Conservation (phyloP, 2,113 vertebrate species). For the Tylochromis polylepis region DNA sequence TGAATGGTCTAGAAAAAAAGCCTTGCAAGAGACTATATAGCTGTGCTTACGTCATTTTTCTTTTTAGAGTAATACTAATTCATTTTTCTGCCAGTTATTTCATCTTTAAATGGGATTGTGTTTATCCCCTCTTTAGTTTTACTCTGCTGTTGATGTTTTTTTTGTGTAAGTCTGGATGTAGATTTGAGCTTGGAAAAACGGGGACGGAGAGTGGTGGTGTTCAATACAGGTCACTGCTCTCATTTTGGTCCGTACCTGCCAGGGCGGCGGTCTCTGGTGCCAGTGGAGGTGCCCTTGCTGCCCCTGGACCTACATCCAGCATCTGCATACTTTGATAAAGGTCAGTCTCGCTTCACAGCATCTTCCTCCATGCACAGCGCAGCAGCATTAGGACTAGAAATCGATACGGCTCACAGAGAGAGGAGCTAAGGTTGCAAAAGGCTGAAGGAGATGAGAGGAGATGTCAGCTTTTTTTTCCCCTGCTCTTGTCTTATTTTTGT, state of each 20-base stretch:
- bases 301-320: not conserved
- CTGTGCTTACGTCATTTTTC: not conserved
- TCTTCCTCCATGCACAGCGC: slow-evolving; percentile 23
- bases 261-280: not conserved
- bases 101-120: not conserved
- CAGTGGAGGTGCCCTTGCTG: slow-evolving; percentile 6
- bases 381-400: slow-evolving; percentile 32
- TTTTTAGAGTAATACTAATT: not conserved
- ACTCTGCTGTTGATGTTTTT: not conserved
- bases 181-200: not conserved
- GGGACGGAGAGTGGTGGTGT: not conserved
- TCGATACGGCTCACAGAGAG: slow-evolving; percentile 36
- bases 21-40: not conserved
- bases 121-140: not conserved
- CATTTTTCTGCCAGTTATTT: not conserved
- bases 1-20: not conserved
- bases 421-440: slow-evolving; percentile 2
- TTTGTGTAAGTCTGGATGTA: not conserved
- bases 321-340: slow-evolving; percentile 58
- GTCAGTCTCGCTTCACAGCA: slow-evolving; percentile 35
- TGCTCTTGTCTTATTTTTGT: not conserved
- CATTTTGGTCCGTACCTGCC: not conserved
- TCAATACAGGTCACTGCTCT: slow-evolving; percentile 11
- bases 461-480: not conserved
- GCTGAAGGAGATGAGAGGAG: not conserved